Percentiles rank a stretch among this genome's conserved stretches.
phyloP scores from a whole-genome alignment of 1,140 invertebrate species.

The Aricia agestis region DNA sequence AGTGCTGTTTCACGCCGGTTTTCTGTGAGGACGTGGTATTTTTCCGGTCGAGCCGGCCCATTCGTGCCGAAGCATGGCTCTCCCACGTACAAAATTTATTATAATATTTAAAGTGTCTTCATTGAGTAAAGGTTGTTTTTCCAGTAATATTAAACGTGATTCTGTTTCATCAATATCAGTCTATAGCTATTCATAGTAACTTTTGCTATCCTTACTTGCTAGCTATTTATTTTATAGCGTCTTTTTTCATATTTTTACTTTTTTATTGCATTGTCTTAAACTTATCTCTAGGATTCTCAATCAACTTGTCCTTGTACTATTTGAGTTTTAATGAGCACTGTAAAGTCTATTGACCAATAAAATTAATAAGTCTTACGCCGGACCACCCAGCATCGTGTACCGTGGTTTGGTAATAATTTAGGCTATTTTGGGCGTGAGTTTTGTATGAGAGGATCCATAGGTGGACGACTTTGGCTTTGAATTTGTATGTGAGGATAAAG shows the following conservation, averaged over 20 bases:
- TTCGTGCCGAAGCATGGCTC: too few relatives aligned
- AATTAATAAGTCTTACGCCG: background rate
- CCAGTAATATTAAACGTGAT: too few relatives aligned
- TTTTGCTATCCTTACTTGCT: too few relatives aligned
- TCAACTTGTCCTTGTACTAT: background rate
- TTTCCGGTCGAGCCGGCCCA: too few relatives aligned
- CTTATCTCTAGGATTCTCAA: background rate
- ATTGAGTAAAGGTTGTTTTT: too few relatives aligned
- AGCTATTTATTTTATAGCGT: too few relatives aligned
- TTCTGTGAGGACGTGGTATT: too few relatives aligned
- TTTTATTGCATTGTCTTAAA: background rate
- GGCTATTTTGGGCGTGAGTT: background rate
- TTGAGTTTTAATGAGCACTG: background rate
- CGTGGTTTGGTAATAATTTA: background rate
- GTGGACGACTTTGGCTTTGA: background rate
- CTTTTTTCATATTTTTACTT: background rate
- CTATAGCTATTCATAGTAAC: too few relatives aligned
- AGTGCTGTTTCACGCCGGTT: too few relatives aligned
- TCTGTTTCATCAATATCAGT: too few relatives aligned
- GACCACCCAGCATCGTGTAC: background rate
- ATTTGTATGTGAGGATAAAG: background rate
- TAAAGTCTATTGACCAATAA: constrained; percentile 1
- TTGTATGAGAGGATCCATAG: background rate
- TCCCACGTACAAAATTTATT: too few relatives aligned
- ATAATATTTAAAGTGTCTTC: too few relatives aligned